Conservation (phyloP, 1,140 invertebrate species). For the Drosophila lini region DNA sequence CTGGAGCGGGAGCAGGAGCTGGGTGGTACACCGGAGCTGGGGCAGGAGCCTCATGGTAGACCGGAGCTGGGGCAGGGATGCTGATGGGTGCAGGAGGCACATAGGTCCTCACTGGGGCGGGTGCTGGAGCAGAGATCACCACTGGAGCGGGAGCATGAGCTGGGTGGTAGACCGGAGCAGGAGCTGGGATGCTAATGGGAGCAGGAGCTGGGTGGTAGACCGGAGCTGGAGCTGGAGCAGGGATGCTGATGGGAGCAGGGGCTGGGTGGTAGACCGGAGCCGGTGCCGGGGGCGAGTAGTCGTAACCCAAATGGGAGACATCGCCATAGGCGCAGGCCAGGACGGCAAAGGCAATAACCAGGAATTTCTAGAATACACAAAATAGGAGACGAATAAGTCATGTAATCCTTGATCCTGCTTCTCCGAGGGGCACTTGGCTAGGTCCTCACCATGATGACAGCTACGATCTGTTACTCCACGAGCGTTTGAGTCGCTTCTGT, state of each 20-base stretch:
- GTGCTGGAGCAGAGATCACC: conserved; percentile 29
- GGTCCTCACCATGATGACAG: conserved; percentile 61
- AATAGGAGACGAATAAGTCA: background rate
- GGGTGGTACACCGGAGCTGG: conserved; percentile 45
- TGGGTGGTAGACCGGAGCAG: conserved; percentile 15
- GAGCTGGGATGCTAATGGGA: conserved; percentile 5
- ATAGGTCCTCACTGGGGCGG: conserved; percentile 4
- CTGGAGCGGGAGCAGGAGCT: conserved; percentile 19
- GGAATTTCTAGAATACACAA: conserved; percentile 62
- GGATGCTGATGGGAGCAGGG: conserved; percentile 32
- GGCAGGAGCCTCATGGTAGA: conserved; percentile 13
- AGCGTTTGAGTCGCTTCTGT: conserved; percentile 65
- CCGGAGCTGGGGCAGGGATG: conserved; percentile 36
- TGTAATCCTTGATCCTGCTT: conserved; percentile 25
- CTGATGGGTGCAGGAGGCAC: conserved; percentile 16
- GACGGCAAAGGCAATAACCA: conserved; percentile 71
- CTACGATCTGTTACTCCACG: conserved; percentile 54
- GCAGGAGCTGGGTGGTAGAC: conserved; percentile 20
- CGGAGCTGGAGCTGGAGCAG: conserved; percentile 22
- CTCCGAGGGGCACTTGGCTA: background rate
- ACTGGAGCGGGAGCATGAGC: conserved; percentile 47
- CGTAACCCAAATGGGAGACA: conserved; percentile 71
- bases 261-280: conserved; percentile 27
- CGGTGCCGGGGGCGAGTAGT: conserved; percentile 59
- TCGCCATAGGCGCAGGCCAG: conserved; percentile 73